Evolutionary conservation across 2,113 vertebrate species (phyloP).

Genomic region (Eonycteris spelaea): DNA sequence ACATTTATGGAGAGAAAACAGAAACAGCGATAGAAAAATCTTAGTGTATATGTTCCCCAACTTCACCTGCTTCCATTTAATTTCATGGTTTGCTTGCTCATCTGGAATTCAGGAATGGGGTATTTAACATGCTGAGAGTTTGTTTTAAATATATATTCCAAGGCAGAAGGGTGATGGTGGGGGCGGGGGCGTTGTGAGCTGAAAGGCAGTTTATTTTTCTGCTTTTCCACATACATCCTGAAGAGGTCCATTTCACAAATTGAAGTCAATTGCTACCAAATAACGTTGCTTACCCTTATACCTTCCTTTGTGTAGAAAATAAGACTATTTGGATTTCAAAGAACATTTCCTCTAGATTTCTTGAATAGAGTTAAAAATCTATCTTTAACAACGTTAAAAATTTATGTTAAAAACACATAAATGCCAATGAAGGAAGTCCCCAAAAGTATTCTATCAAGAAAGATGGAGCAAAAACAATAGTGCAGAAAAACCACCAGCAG

Average conservation of each 20-base stretch:
- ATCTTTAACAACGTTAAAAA: background rate
- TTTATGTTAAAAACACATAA: background rate
- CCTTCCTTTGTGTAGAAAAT: background rate
- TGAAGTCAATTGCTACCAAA: background rate
- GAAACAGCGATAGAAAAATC: background rate
- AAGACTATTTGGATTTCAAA: background rate
- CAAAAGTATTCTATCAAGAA: background rate
- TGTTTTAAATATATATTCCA: background rate
- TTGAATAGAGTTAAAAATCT: background rate
- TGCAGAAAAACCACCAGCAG: background rate
- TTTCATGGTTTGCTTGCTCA: background rate
- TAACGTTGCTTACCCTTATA: background rate
- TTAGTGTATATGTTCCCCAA: background rate
- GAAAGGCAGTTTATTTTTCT: background rate
- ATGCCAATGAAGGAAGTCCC: background rate
- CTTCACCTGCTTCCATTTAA: background rate
- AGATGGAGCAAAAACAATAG: background rate
- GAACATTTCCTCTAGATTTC: background rate
- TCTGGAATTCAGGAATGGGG: background rate
- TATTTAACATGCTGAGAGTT: background rate
- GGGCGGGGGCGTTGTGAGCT: too few relatives aligned
- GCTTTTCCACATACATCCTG: background rate
- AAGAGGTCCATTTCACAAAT: background rate
- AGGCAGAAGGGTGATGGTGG: rapidly evolving
- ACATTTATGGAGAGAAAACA: background rate